phyloP scores from a whole-genome alignment of 2,797 vertebrate species.

The Selene dorsalis region DNA sequence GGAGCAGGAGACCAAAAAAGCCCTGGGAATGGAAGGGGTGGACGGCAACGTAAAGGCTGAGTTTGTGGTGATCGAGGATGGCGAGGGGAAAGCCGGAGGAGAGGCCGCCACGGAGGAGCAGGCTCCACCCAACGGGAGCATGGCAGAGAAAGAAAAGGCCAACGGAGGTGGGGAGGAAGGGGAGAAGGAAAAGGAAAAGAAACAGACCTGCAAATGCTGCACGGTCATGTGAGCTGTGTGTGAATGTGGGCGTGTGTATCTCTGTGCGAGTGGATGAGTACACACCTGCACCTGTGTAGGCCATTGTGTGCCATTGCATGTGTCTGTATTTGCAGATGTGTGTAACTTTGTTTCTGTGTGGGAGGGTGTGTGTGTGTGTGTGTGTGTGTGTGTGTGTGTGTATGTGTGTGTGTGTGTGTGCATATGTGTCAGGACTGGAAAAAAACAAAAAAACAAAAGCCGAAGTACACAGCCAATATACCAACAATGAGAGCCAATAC shows the following conservation, averaged over 20 bases:
- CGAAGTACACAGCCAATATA: constrained; percentile 71
- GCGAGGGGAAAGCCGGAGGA: constrained; percentile 82
- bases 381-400: constrained; percentile 34
- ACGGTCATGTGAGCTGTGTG: constrained; percentile 90
- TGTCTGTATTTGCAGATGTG: constrained; percentile 64
- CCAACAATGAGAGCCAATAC: constrained; percentile 75
- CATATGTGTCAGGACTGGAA: constrained; percentile 65
- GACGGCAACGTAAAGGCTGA: constrained; percentile 93
- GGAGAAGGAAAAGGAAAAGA: constrained; percentile 89
- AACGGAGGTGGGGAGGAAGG: constrained; percentile 82
- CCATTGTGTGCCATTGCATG: constrained; percentile 61
- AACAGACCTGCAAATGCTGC: constrained; percentile 96
- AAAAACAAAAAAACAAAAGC: constrained; percentile 32
- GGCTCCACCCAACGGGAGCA: constrained; percentile 90
- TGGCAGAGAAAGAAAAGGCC: constrained; percentile 83
- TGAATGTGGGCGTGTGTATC: constrained; percentile 22
- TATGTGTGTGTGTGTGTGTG: constrained; percentile 26
- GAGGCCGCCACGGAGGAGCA: constrained; percentile 80
- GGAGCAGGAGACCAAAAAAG: constrained; percentile 89
- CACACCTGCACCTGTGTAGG: constrained; percentile 50
- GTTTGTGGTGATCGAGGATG: constrained; percentile 94
- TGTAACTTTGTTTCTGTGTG: constrained; percentile 49
- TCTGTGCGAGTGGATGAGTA: constrained; percentile 28
- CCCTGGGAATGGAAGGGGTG: constrained; percentile 87
- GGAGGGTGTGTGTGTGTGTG: constrained; percentile 53